Evolutionary conservation across 2,113 vertebrate genomes (phyloP).

Genomic region (Genyomyrus donnyi): DNA sequence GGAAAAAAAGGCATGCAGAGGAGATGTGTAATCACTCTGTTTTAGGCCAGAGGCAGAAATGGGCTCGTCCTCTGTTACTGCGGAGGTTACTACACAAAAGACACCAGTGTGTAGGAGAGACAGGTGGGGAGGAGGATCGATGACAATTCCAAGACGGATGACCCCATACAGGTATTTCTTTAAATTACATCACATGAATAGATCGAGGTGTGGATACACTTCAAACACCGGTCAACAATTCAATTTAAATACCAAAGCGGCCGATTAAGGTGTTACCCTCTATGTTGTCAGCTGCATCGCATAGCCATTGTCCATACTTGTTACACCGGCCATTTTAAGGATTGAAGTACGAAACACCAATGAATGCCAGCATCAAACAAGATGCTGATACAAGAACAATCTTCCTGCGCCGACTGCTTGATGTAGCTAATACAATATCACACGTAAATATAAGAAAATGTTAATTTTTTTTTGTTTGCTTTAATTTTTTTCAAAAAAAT

Average conservation of each 20-base stretch:
- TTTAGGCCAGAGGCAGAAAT: neutral
- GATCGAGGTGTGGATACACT: neutral
- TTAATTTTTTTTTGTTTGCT: conserved; percentile 36
- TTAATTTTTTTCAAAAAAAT: conserved; percentile 58
- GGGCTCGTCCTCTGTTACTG: neutral
- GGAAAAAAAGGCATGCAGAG: neutral
- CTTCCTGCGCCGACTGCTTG: conserved; percentile 58
- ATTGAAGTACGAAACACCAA: conserved; percentile 59
- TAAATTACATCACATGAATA: neutral
- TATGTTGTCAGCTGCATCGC: conserved; percentile 36
- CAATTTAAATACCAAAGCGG: conserved; percentile 22
- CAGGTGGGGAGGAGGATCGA: neutral
- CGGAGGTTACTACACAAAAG: neutral
- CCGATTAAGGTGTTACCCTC: conserved; percentile 29
- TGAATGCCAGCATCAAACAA: conserved; percentile 53
- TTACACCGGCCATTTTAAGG: conserved; percentile 40
- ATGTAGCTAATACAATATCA: conserved; percentile 70
- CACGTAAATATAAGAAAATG: conserved; percentile 58
- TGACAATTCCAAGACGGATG: neutral
- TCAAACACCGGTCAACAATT: neutral
- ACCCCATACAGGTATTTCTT: neutral
- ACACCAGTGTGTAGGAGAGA: neutral
- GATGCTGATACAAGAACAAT: conserved; percentile 65
- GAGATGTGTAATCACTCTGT: neutral
- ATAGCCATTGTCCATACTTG: conserved; percentile 38